These are phyloP conservation scores for Bicyclus anynana DNA, from an alignment of 1,140 invertebrate species.

Conservation along the genomic window DNA sequence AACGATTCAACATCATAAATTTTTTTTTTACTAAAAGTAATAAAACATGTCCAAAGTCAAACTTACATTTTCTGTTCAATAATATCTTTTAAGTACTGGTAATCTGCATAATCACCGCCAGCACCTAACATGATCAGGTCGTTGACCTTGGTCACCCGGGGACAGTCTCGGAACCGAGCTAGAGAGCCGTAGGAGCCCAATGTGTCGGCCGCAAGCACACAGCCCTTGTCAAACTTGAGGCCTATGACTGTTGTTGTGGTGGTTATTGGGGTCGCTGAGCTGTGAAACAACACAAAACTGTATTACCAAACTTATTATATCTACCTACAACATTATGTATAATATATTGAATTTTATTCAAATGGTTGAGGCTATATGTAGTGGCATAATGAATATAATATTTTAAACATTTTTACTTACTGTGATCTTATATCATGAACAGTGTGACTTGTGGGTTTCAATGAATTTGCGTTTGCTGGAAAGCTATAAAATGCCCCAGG, in stretches of 20 bases:
- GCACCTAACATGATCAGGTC: constrained; percentile 92
- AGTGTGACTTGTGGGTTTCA: constrained; percentile 50
- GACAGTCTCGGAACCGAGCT: constrained; percentile 90
- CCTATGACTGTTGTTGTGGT: constrained; percentile 95
- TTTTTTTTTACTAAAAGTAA: too few species aligned
- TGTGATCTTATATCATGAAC: constrained; percentile 79
- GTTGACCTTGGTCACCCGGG: constrained; percentile 92
- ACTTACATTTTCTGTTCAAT: constrained; percentile 96
- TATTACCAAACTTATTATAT: background rate
- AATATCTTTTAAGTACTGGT: constrained; percentile 90
- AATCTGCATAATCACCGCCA: constrained; percentile 97
- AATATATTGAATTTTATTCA: too few species aligned
- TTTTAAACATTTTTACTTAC: constrained; percentile 82
- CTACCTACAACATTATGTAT: too few species aligned
- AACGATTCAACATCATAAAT: too few species aligned
- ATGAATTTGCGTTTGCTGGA: constrained; percentile 69
- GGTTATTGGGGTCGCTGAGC: constrained; percentile 86
- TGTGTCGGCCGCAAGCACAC: constrained; percentile 94
- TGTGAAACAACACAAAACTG: constrained; percentile 63
- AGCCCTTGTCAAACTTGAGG: constrained; percentile 91
- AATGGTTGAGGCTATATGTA: too few species aligned
- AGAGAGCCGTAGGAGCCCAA: constrained; percentile 95
- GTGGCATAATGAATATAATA: too few species aligned
- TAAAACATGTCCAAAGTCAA: too few species aligned
- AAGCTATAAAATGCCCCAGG: constrained; percentile 86